phyloP scores from a whole-genome alignment of 2,113 vertebrate genomes.

The Nanger granti region DNA sequence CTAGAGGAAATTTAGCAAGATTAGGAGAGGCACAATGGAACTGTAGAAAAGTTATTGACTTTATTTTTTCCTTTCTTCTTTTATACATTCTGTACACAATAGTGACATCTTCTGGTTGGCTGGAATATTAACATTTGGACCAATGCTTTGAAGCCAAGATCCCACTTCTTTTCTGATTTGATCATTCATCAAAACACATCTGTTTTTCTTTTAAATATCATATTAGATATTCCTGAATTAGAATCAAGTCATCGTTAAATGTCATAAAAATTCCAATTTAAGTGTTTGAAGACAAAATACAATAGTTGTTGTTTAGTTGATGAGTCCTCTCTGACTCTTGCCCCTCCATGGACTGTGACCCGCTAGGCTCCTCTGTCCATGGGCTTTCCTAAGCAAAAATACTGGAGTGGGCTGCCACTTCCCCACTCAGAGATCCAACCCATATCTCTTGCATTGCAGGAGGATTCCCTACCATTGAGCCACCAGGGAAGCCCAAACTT shows the following conservation, averaged over 20 bases:
- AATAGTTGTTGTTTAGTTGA: not conserved
- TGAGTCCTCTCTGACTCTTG: not conserved
- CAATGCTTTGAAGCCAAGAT: not conserved
- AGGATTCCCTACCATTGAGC: not conserved
- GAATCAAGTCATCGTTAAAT: not conserved
- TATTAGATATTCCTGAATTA: not conserved
- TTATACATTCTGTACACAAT: constrained; percentile 59
- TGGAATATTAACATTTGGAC: not conserved
- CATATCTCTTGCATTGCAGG: not conserved
- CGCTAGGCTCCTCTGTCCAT: not conserved
- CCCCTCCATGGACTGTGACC: accelerated
- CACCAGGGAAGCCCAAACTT: not conserved
- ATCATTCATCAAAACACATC: not conserved
- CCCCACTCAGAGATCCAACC: not conserved
- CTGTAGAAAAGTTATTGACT: not conserved
- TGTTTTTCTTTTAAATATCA: not conserved
- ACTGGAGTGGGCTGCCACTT: not conserved
- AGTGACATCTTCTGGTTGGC: constrained; percentile 77
- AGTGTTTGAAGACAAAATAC: not conserved
- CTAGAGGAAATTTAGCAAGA: constrained; percentile 51
- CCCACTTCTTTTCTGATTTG: not conserved
- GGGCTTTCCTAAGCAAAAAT: not conserved
- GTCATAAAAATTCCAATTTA: not conserved
- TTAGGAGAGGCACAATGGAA: constrained; percentile 47
- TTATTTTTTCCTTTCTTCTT: not conserved